Base-by-base conservation (phyloP, 2,797 vertebrate genomes). In the Graptemys geographica region DNA sequence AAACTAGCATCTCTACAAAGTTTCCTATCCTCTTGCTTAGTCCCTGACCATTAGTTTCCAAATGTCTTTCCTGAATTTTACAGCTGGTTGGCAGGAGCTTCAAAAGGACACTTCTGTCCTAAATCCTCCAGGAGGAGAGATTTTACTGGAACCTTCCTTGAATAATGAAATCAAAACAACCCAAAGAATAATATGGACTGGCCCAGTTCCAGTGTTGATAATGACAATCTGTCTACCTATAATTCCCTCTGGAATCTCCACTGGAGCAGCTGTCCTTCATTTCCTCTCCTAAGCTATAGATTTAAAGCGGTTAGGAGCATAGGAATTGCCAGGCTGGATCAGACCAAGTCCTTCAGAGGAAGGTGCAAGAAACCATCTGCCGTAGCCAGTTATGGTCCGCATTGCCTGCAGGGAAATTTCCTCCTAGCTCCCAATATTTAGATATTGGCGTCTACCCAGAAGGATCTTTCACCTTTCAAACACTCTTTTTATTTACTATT, bases 1-100 rank as follows among this genome's bases (percentile, higher is more conserved):
- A 95, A 88, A 93, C 92, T 44, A 94, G 88, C 93, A 93, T 94
- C 94, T 95, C 96, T 72, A 59, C 91, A 80, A 89, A 97, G 62
- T 97, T 97, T 97, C 97, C 96, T 95, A 49, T 94, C 55, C 44
- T 96, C 52, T 81, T 94, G 94, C 95, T 95, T 95, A 95, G 94
- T 84, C 56, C 93, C 89, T 95, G 95, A 97, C 89, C 65, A 83
- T 23, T 79, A 92, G 19, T 97, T 97, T 97, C 96, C 96, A 96
- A 94, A 97, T 10, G 52, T 78, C 93, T 92, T 95, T 25, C 95
- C 76, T 84, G 49, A 89, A 81, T 88, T 95, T 91, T 87, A 84
- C 65, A 78, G 86, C 59, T 91, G 74, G 52, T 53, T 97, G 96
- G 96, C 95, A 92, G 95, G 84, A 96, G 74, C 80, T 97, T 89